Base-by-base conservation (phyloP, 2,113 vertebrate genomes). In the Cinclus cinclus region DNA sequence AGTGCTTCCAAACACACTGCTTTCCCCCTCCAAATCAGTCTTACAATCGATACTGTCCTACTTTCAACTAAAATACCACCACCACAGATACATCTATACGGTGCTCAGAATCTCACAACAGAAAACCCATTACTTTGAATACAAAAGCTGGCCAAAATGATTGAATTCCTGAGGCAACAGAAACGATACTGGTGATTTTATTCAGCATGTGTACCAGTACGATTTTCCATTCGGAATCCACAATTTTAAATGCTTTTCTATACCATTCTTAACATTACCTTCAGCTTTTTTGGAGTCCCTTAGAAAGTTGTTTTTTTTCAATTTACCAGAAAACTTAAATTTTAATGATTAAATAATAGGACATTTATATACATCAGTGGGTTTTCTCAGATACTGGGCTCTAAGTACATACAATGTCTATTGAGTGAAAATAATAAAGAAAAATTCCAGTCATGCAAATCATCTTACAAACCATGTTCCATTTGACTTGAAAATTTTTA, bases 111-210 rank as follows among this genome's bases (percentile, higher is more conserved):
- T 77, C 83, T 91, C 79, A 77, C 35, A 49, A 31, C 2, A 50
- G 70, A 71, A 70, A 87, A 49, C 28, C 9, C 28, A 60, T 52
- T 67, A 52, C 33, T 39, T 49, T 22, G 60, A 93, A 85, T 56
- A 81, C 30, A 63, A 28, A 89, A 80, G 42, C 28, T 42, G 56
- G 69, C 83, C 75, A 80, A 95, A 98, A 93, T 89, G 95, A 98
- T 7, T 86, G 56, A 86, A 95, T 92, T 90, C 87, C 83, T 7
- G 59, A 98, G 94, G 94, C 98, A 63, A 71, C 49, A 87, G 60
- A 95, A 75, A 98, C 15, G 92, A 95, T 98, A 98, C 93, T 96
- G 94, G 95, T 97, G 97, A 96, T 98, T 98, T 98, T 98, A 98
- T 98, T 98, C 97, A 97, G 97, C 97, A 98, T 89, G 95, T 96